A percentile compares a stretch with the other conserved stretches of the same genome.
Conservation (phyloP, 1,140 invertebrate genomes). For the Paramacrobiotus metropolitanus region DNA sequence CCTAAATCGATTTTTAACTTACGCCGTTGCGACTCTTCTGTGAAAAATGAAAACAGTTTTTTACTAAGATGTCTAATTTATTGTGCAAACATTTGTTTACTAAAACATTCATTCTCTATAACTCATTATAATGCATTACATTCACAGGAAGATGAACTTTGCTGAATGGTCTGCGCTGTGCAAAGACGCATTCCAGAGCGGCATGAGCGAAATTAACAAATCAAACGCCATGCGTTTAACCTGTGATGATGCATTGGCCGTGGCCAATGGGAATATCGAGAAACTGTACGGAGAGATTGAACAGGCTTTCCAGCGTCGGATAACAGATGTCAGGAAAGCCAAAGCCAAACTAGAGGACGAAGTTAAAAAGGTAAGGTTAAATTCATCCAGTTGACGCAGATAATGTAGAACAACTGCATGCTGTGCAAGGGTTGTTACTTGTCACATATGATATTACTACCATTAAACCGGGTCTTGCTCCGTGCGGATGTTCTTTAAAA, state of each 20-base stretch:
- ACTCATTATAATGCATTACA: neutral
- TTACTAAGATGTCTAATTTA: neutral
- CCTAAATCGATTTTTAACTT: too few species aligned
- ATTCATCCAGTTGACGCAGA: neutral
- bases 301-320: neutral
- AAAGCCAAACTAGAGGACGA: neutral
- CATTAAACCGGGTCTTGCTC: neutral
- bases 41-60: too few species aligned
- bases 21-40: too few species aligned
- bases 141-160: neutral
- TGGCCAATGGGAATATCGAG: neutral
- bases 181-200: neutral
- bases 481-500: neutral
- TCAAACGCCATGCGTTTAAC: neutral
- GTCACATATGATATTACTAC: too few species aligned
- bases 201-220: neutral
- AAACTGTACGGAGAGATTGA: neutral
- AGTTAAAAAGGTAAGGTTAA: neutral
- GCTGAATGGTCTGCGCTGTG: neutral
- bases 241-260: neutral
- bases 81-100: neutral
- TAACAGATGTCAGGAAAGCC: neutral
- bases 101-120: neutral
- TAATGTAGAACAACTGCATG: too few species aligned
- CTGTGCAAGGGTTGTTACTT: too few species aligned